phyloP scores from a whole-genome alignment of 2,888 invertebrate species.

The Pseudanteris insignis region DNA sequence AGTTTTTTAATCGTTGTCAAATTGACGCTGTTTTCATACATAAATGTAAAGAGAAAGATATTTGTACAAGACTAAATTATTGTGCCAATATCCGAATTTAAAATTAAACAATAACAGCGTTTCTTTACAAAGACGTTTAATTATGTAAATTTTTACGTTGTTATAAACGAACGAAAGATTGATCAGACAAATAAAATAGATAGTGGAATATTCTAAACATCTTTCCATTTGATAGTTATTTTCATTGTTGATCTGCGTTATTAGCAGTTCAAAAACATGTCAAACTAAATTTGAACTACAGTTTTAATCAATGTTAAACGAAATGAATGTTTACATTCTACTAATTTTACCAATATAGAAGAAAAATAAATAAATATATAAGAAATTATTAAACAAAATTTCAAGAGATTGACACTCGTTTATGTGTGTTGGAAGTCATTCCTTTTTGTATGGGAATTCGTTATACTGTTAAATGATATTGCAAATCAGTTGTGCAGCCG shows the following conservation, averaged over 20 bases:
- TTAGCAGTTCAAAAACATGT: background rate
- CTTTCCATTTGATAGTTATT: background rate
- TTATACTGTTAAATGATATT: slow-evolving; percentile 1
- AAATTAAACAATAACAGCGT: slow-evolving; percentile 4
- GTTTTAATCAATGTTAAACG: too few species aligned
- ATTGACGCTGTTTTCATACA: slow-evolving; percentile 8
- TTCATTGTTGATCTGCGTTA: background rate
- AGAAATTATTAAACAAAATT: too few species aligned
- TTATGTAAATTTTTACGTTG: background rate
- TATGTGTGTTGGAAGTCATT: too few species aligned
- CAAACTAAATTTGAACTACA: too few species aligned
- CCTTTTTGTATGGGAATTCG: slow-evolving; percentile 10
- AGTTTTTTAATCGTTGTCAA: slow-evolving; percentile 5
- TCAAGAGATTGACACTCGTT: too few species aligned
- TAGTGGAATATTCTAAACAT: background rate
- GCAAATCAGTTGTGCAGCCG: slow-evolving; percentile 1
- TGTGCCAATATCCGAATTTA: slow-evolving; percentile 9
- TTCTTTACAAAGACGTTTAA: slow-evolving; percentile 2
- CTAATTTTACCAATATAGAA: too few species aligned
- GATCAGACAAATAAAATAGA: slow-evolving; percentile 11
- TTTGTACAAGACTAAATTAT: slow-evolving; percentile 22
- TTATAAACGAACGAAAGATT: background rate
- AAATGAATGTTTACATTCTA: too few species aligned
- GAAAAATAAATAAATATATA: too few species aligned
- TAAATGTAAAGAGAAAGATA: background rate